Evolutionary conservation across 2,797 vertebrate genomes (phyloP), one percentile per base, ranked within the genome.

Genomic region (Gadopsis marmoratus): DNA sequence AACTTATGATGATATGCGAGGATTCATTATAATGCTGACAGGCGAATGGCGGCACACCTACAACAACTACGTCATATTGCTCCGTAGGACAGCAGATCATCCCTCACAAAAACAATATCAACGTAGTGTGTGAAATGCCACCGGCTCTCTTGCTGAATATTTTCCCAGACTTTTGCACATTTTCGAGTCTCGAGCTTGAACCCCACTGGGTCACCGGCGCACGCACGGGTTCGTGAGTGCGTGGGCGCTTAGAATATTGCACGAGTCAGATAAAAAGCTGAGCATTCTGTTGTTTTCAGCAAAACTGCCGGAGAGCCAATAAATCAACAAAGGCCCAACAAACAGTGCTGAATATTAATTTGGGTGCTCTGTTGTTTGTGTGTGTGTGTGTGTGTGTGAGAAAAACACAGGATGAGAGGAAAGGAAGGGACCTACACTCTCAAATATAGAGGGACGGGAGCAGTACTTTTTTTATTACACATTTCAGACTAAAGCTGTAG

Each of bases 241-340:
- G 86, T 74, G 84, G 79, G 87, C 0, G 51, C 53, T 17, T 16
- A 56, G 61, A 87, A 81, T 75, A 90, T 64, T 81, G 86, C 81
- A 90, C 21, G 56, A 87, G 84, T 91, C 85, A 81, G 75, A 87
- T 47, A 51, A 78, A 86, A 79, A 73, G 63, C 74, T 2, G 78
- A 82, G 74, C 66, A 37, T 71, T 68, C 73, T 78, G 82, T 79
- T 82, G 74, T 55, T 78, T 74, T 70, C 68, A 13, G 71, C 61
- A 72, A 84, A 91, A 81, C 78, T 88, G 90, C 90, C 86, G 88
- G 37, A 0, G 48, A 81, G 82, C 83, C 89, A 90, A 92, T 90
- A 92, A 89, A 91, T 87, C 86, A 63, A 73, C 77, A 59, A 39
- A 63, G 69, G 51, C 19, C 62, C 39, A 31, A 70, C 75, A 71